phyloP scores from a whole-genome alignment of 1,140 invertebrate genomes.

The Cyrtorhinus lividipennis region DNA sequence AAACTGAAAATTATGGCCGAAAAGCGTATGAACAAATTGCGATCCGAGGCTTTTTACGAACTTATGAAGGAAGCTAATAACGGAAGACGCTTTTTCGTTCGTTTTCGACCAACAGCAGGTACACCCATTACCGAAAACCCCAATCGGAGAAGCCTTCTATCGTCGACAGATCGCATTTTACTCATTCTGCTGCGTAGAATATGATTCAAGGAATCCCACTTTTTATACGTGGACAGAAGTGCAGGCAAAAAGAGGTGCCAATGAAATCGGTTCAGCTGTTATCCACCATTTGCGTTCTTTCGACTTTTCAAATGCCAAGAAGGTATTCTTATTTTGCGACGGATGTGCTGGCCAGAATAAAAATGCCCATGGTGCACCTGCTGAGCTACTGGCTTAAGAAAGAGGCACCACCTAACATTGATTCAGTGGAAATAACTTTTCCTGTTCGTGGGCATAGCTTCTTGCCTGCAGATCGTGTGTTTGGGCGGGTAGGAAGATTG shows the following conservation, averaged over 20 bases:
- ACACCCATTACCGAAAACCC: conserved; percentile 20
- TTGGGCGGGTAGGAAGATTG: conserved; percentile 27
- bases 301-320: not conserved
- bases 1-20: not conserved
- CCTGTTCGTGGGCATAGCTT: conserved; percentile 28
- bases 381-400: not conserved
- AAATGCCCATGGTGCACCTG: not conserved
- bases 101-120: conserved; percentile 22
- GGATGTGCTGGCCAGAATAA: not conserved
- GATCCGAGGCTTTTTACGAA: not conserved
- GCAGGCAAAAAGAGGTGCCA: conserved; percentile 25
- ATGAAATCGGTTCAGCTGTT: conserved; percentile 27
- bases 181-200: conserved; percentile 26
- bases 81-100: not conserved
- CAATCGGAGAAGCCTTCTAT: conserved; percentile 24
- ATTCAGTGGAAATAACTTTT: conserved; percentile 14
- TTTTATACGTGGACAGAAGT: conserved; percentile 28
- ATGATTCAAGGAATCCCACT: conserved; percentile 5
- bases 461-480: conserved; percentile 27
- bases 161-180: conserved; percentile 27
- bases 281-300: conserved; percentile 17
- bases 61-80: not conserved
- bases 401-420: not conserved
- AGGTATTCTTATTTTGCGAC: not conserved
- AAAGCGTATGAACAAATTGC: not conserved